Base-by-base conservation (phyloP, 2,797 vertebrate genomes). In the Antennarius maculatus region DNA sequence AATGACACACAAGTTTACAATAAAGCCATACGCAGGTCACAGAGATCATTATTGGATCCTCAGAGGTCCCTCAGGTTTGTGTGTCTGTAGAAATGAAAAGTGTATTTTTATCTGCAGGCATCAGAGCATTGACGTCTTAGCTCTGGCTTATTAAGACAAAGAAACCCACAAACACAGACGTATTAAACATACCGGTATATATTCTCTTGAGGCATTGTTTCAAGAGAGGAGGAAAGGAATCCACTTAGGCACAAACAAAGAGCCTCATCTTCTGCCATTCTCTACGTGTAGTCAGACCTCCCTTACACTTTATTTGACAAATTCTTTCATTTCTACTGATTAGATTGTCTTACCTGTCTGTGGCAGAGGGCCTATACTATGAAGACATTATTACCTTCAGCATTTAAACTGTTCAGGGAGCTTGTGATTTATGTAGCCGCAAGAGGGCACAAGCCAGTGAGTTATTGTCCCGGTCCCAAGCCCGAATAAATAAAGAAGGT, bases 311-410 rank as follows among this genome's bases (percentile, higher is more conserved):
- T 69, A 12, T 67, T 82, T 90, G 92, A 93, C 72, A 77, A 89
- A 92, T 93, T 82, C 61, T 90, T 89, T 93, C 88, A 92, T 92
- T 91, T 90, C 54, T 73, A 62, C 49, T 62, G 62, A 92, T 92
- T 56, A 64, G 71, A 90, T 89, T 83, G 74, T 66, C 51, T 18
- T 62, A 16, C 50, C 50, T 1, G 39, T 41, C 16, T 41, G 7
- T 37, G 31, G 31, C 37, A 39, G 37, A 39, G 37, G 37, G 37
- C 7, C 37, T 39, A 39, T 39, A 39, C 7, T 39, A 8, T 39
- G 37, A 10, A 9, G 37, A 39, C 37, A 10, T 9, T 3, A 39
- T 39, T 39, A 39, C 10, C 37, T 39, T 39, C 10, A 3, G 37
- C 37, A 39, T 39, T 39, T 39, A 39, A 8, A 10, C 37, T 39